Conservation (phyloP, 2,888 invertebrate species). For the Dasysyrphus albostriatus region DNA sequence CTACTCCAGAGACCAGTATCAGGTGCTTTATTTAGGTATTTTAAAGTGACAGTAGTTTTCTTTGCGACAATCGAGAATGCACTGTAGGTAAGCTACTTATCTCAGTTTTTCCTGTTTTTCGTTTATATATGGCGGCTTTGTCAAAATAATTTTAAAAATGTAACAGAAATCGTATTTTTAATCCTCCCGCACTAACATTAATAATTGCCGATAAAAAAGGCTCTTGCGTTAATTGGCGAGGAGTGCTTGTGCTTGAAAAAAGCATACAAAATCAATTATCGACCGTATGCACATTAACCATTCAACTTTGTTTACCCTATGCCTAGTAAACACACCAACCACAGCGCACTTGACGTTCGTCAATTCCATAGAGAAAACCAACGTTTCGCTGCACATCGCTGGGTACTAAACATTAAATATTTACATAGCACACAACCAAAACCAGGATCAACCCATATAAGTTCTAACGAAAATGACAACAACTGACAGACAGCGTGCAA, state of each 20-base stretch:
- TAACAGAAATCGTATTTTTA: background rate
- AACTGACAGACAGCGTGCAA: conserved; percentile 49
- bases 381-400: conserved; percentile 42
- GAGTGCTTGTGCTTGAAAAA: conserved; percentile 25
- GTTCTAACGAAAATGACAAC: conserved; percentile 60
- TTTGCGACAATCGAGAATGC: no score
- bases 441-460: conserved; percentile 50
- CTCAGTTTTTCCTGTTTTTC: no score
- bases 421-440: conserved; percentile 44
- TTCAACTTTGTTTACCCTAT: conserved; percentile 33
- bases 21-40: no score
- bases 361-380: conserved; percentile 70
- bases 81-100: no score
- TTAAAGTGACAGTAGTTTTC: no score
- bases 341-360: conserved; percentile 55
- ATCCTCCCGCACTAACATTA: background rate
- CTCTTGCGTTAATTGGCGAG: conserved; percentile 21
- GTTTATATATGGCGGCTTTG: no score
- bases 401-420: conserved; percentile 64
- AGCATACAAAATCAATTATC: conserved; percentile 39
- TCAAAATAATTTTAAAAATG: background rate
- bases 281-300: conserved; percentile 21
- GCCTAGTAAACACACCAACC: conserved; percentile 43
- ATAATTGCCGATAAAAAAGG: conserved; percentile 3
- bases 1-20: no score